Evolutionary conservation across 1,140 invertebrate genomes (phyloP), one percentile per base, ranked within the genome.

Genomic region (Frieseomelitta varia): DNA sequence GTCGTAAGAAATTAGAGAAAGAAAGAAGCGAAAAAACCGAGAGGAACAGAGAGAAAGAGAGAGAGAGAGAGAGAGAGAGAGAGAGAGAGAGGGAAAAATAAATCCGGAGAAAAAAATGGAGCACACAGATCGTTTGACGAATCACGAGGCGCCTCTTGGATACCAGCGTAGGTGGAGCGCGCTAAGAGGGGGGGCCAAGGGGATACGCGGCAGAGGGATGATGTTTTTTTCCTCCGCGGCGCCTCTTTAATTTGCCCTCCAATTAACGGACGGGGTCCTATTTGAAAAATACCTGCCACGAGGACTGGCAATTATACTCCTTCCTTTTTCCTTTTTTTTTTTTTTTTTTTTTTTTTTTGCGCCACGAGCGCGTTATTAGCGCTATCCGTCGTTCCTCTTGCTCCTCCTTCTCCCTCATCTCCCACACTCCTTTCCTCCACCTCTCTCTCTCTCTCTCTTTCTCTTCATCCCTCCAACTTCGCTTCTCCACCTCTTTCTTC

Each of bases 191-290:
- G 85, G 58, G 81, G 34, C 78, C 78, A 78, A 84, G 79, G 77
- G 72, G 71, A 67, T 65, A 71, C 73, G 74, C 69, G 77, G 69
- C 11, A 74, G 75, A 63, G 78, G 88, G 61, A 89, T 81, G 88
- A 89, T 89, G 88, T 89, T 90, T 90, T 90, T 90, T 88, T 90
- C 83, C 88, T 90, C 85, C 79, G 84, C 88, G 89, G 88, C 86
- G 87, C 90, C 90, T 91, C 88, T 91, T 91, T 91, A 91, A 91
- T 91, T 91, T 90, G 89, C 90, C 89, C 88, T 91, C 90, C 91
- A 91, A 91, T 91, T 91, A 91, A 91, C 91, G 91, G 84, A 87
- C 89, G 87, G 88, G 88, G 87, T 91, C 85, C 90, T 90, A 91
- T 91, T 91, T 91, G 90, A 89, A 90, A 91, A 91, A 90, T 87